Evolutionary conservation across 2,888 invertebrate genomes (phyloP), one percentile per base, ranked within the genome.

Genomic region (Caenorhabditis sulstoni): DNA sequence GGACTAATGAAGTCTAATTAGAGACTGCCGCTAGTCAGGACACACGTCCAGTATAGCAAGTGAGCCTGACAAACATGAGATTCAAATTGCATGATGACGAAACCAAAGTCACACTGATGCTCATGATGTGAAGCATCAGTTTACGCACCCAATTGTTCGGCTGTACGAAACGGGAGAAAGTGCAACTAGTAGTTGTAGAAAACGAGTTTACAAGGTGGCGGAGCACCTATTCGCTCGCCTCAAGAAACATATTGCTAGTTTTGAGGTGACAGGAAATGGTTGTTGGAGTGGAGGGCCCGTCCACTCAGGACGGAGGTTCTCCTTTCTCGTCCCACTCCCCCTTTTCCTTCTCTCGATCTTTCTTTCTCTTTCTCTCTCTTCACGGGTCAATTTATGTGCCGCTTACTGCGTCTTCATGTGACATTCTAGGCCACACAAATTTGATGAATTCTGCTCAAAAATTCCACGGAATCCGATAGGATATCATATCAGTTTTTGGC

Each of bases 381-480:
- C 29, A 7, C 29, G 29, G 66, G 52, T 58, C 53, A 52, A 65
- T 77, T 71, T 77, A 61, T 66, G 65, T 65, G 70, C 57, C 59
- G 49, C 67, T 58, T 64, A 50, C 70, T 58, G 58, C 68, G 20
- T 58, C 37, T 70, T 64, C 53, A 44, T 62, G 62, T 57, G 45
- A 67, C 74, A 67, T 74, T 74, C 47, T 37, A 7, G 29, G 57
- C 45, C 79, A 45, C 65, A 64, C 64, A 53, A 77, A 65, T 70
- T 78, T 78, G 71, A 78, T 78, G 71, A 66, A 71, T 78, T 78
- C 78, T 35, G 52, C 73, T 79, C 73, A 79, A 73, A 73, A 79
- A 79, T 79, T 79, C 79, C 79, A 79, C 79, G 79, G 61, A 67
- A 79, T 64, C 62, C 57, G 44, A 23, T 35, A 44, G 37, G 70